Base-by-base conservation (phyloP, 2,888 invertebrate genomes). In the Cotesia congregata region DNA sequence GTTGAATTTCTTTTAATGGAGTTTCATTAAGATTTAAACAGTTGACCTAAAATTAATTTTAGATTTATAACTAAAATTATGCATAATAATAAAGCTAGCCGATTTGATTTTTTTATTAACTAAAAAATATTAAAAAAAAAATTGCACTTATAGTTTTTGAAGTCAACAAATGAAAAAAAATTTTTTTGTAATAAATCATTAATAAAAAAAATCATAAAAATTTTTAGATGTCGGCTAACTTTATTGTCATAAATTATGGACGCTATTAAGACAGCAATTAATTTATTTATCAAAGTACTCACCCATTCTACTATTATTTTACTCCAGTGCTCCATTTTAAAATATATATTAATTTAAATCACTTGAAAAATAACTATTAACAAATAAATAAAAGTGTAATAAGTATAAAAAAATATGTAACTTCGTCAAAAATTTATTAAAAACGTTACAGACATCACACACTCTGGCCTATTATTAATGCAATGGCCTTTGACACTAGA, bases 21-120 rank as follows among this genome's bases (percentile, higher is more conserved):
- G 77, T 62, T 40, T 83, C 81, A n/a, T 78, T 75, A 38, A 86
- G 70, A 15, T 80, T 80, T 72, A 88, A 91, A 83, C 92, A 92
- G 81, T 92, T 91, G 79, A 91, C 89, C 92, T 92, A 87, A 74
- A 83, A 85, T 30, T 74, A n/a, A 79, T 74, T 50, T 50, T 50
- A 9, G 30, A 72, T 17, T 68, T 67, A 75, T 4, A 70, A 72
- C 67, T 39, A n/a, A 38, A 60, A 7, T 17, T 17, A 17, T 17
- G 17, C 0, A 17, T 17, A 17, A 17, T 17, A 17, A 17, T 17
- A 17, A 17, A 17, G 17, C 1, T 17, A 17, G 17, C 17, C 17
- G 17, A 17, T 17, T 17, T 17, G 17, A 17, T 17, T 17, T 17
- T 17, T 17, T 17, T 17, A 17, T 17, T 17, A 17, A 17, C 17